Evolutionary conservation across 2,797 vertebrate species (phyloP), one percentile per base, ranked within the genome.

Genomic region (Onychomys leucogaster): DNA sequence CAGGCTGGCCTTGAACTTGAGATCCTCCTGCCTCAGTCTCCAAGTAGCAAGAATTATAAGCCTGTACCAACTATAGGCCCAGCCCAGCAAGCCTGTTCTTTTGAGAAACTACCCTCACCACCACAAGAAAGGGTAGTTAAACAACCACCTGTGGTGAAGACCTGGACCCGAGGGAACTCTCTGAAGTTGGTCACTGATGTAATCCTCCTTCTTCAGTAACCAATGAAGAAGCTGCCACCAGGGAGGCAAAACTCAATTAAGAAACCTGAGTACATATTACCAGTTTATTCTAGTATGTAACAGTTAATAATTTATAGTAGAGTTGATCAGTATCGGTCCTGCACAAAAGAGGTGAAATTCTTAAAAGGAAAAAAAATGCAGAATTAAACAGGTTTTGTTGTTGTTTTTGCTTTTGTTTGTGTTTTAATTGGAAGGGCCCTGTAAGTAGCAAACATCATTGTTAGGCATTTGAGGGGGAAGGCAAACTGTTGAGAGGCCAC

Each of bases 31-130:
- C 32, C 61, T 78, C 19, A 9, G 73, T 46, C 13, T 52, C 43
- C 43, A 49, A 63, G 87, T 49, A 41, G 55, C 71, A 25, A 41
- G 41, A 43, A 25, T 55, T 25, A 89, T 5, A 89, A 32, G 21
- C 41, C 13, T 59, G 52, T 7, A 41, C n/a, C 69, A 46, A 46
- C 46, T 46, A 46, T 46, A 75, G 75, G 32, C 8, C 55, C 37
- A 61, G 55, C 7, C 32, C 32, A 65, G 21, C 10, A n/a, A 88
- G 76, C 19, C 27, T 80, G 23, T 43, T 93, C 94, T 76, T 83
- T 52, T 41, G 49, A 88, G 94, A 93, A 94, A n/a, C 85, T 96
- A 95, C 85, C 63, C 65, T 94, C 89, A 76, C 77, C 89, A 76
- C 73, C 29, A 6, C 41, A n/a, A 76, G 90, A 19, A 23, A 61